Evolutionary conservation across 2,888 invertebrate genomes (phyloP), one percentile per base, ranked within the genome.

Genomic region (Actias luna): DNA sequence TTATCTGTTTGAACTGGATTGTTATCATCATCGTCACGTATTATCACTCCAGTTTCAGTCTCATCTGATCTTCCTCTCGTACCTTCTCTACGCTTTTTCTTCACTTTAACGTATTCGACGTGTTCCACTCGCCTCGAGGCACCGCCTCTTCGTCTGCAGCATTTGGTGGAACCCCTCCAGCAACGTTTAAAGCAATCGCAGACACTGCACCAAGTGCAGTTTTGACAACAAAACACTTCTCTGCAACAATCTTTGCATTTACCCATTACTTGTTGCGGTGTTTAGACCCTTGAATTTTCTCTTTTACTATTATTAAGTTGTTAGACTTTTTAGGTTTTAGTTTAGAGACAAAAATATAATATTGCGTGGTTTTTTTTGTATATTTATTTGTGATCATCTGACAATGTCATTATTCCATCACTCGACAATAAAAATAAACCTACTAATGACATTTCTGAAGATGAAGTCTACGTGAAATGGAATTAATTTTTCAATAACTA

Each of bases 141-240:
- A 1, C 50, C 27, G 1, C 16, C 33, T 7, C 31, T 33, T n/a
- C 61, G 65, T 27, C 64, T 62, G 39, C 64, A 63, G 35, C 59
- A 66, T 33, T 58, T 22, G 1, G 58, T 42, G 22, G 31, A 39
- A 31, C 31, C 25, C 42, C 63, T 66, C 5, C 39, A 62, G 39
- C 67, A 69, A 58, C 42, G 61, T 25, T 29, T 65, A 18, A 66
- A 67, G 14, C n/a, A 60, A 14, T 69, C 65, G 14, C 69, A 68
- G 10, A 70, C 8, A 36, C 66, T 67, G 59, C 71, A 71, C 12
- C 65, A 55, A 14, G 59, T 58, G 36, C 73, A 72, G 50, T 65
- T 59, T 27, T 66, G 64, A 29, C 65, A 69, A 3, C 69, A 68
- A 27, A 63, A 67, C 0, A 60, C 10, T 7, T 39, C 60, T 22